A percentile compares a stretch with the other conserved stretches of the same genome.
Conservation (phyloP, 2,888 invertebrate genomes). For the Junonia oenone region DNA sequence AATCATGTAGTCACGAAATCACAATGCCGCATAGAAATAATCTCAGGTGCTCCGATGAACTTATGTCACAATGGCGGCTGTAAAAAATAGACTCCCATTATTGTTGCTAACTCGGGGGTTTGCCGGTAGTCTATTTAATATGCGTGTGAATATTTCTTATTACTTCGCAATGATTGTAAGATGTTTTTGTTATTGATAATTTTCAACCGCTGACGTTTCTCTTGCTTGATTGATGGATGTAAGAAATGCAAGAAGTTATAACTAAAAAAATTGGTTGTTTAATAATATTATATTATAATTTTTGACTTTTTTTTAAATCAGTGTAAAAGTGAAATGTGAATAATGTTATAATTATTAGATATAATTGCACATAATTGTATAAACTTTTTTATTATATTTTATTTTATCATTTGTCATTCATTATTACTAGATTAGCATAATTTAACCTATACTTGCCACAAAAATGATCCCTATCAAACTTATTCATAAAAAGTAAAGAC, state of each 20-base stretch:
- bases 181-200: slow-evolving; percentile 25
- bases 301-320: no score
- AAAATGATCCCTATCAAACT: background rate
- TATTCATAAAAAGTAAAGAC: no score
- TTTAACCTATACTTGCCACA: no score
- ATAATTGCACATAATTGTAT: no score
- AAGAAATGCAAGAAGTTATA: background rate
- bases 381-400: no score
- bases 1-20: slow-evolving; percentile 61
- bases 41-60: slow-evolving; percentile 61
- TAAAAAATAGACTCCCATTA: slow-evolving; percentile 69
- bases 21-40: slow-evolving; percentile 55
- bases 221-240: slow-evolving; percentile 11
- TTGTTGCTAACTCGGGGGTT: slow-evolving; percentile 48
- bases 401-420: no score
- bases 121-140: slow-evolving; percentile 66
- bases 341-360: no score
- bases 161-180: slow-evolving; percentile 33
- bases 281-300: background rate
- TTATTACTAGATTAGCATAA: no score
- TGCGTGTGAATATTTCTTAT: slow-evolving; percentile 65
- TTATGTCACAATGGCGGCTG: slow-evolving; percentile 58
- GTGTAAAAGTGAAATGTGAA: no score
- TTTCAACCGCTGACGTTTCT: slow-evolving; percentile 18
- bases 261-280: background rate